Evolutionary conservation across 2,797 vertebrate genomes (phyloP), one percentile per base, ranked within the genome.

Genomic region (Lagocephalus sceleratus): DNA sequence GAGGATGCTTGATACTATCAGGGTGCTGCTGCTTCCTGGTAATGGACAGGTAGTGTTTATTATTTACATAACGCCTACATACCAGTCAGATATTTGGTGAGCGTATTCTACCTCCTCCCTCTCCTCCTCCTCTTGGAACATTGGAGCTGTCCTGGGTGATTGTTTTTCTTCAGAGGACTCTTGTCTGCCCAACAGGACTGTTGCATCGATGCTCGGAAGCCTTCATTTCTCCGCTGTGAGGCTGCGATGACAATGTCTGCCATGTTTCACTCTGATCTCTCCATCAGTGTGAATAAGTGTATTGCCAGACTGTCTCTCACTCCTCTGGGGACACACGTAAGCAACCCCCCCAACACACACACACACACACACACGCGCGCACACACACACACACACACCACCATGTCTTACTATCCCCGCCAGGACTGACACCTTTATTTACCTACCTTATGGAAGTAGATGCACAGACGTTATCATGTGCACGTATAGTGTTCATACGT

Each of bases 231-330:
- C 70, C 84, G 78, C 81, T 75, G 77, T 79, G 68, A 79, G 81
- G 76, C 75, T 86, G 80, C 79, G 76, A 78, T 82, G 85, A 87
- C 85, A 90, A 87, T 62, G 71, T 80, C 85, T 86, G 85, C 76
- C 83, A 78, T 89, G 88, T 87, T 88, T 87, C 64, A 73, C 87
- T 88, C 79, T 90, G 85, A 91, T 90, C 88, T 89, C 85, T 82
- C 86, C 83, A 89, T 90, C 88, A 86, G 78, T 80, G 82, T 79
- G 82, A 90, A 88, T 86, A 83, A 88, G 86, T 67, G 75, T 80
- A 81, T 71, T 45, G 65, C 76, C 68, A 71, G 73, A 81, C 88
- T 89, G 89, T 90, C 90, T 87, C 85, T 91, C 87, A 87, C 72
- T 83, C 79, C 84, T 85, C 75, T 76, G 70, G 73, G 77, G 82